Percentiles rank a stretch among this genome's conserved stretches.
phyloP scores from a whole-genome alignment of 2,797 vertebrate species.

The Acridotheres tristis region DNA sequence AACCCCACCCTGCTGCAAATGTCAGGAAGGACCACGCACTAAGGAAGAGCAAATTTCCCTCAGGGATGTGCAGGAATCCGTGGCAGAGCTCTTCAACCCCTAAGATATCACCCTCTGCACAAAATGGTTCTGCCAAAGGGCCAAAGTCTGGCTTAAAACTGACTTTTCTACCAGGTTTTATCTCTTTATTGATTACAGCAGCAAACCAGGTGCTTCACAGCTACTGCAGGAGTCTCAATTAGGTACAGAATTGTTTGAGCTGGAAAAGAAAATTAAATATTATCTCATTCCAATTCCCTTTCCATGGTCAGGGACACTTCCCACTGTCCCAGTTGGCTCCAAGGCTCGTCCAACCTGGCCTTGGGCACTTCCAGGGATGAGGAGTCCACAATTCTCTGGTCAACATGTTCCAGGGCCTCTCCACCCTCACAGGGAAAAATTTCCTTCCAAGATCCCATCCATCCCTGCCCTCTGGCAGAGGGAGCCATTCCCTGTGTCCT shows the following conservation, averaged over 20 bases:
- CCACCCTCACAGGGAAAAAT: not conserved
- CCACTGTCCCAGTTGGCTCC: fast-evolving
- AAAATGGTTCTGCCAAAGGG: not conserved
- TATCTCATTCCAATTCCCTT: not conserved
- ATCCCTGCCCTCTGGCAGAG: not conserved
- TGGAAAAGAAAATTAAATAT: not conserved
- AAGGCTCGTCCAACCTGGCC: fast-evolving
- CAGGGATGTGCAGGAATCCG: not conserved
- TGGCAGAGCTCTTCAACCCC: not conserved
- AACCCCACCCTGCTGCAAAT: not conserved
- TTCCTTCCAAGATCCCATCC: not conserved
- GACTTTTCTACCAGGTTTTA: not conserved
- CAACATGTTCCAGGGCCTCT: fast-evolving
- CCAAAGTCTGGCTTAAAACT: not conserved
- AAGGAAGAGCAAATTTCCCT: not conserved
- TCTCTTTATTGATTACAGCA: not conserved
- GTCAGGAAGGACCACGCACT: not conserved
- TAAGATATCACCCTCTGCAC: fast-evolving
- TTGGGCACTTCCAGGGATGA: not conserved
- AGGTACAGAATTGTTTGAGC: not conserved
- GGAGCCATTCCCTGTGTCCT: not conserved
- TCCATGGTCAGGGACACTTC: not conserved
- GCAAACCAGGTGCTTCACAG: not conserved
- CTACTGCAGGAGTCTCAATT: not conserved
- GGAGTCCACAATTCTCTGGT: not conserved